phyloP scores from a whole-genome alignment of 2,888 invertebrate species.

The Lepidocyrtoides sp. region DNA sequence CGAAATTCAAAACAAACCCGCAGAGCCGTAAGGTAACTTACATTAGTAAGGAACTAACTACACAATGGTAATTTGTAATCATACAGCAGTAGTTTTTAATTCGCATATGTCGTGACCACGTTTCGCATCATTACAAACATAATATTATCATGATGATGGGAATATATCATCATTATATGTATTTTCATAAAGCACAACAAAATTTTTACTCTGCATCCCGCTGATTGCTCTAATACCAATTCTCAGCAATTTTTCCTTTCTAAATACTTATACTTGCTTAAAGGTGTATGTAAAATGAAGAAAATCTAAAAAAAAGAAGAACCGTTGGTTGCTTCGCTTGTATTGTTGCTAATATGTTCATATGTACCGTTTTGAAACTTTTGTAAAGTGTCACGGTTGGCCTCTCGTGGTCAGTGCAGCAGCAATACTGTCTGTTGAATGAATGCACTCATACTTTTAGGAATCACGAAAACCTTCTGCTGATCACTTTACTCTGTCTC shows the following conservation, averaged over 20 bases:
- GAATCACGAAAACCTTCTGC: neutral
- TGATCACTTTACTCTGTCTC: neutral
- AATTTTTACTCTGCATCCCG: neutral
- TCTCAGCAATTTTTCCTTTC: neutral
- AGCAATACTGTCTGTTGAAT: neutral
- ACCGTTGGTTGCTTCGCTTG: neutral
- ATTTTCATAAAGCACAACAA: neutral
- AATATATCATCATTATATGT: neutral
- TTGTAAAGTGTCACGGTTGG: constrained; percentile 41
- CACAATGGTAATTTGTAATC: neutral
- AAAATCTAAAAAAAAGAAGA: neutral
- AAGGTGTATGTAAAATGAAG: neutral
- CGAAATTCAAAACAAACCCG: neutral
- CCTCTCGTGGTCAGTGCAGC: neutral
- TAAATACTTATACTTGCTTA: neutral
- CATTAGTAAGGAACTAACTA: neutral
- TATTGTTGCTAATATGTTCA: neutral
- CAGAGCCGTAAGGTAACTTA: neutral
- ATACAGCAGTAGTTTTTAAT: neutral
- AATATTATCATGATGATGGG: neutral
- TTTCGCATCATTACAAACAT: neutral
- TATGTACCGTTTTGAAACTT: constrained; percentile 14
- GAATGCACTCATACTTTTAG: neutral
- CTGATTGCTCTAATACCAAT: neutral
- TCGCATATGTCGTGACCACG: neutral